A percentile compares a stretch with the other conserved stretches of the same genome.
Conservation (phyloP, 2,113 vertebrate genomes). For the Corythaixoides concolor region DNA sequence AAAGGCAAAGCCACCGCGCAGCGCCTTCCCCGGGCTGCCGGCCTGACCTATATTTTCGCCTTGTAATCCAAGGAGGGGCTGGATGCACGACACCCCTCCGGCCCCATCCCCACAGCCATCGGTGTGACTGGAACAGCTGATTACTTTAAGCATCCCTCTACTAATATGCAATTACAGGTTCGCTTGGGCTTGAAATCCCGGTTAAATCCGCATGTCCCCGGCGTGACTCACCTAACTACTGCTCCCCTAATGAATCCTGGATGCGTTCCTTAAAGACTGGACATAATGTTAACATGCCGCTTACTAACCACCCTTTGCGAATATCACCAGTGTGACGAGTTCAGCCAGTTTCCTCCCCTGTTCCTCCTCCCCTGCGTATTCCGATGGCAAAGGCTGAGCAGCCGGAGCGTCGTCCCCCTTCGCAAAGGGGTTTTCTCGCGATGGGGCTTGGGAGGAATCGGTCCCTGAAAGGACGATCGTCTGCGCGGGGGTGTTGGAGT, state of each 20-base stretch:
- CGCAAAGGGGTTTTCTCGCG: neutral
- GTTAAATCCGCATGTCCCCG: neutral
- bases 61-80: conserved; percentile 32
- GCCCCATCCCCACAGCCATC: neutral
- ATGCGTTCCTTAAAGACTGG: conserved; percentile 37
- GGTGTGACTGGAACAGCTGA: conserved; percentile 31
- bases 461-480: rapidly evolving
- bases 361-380: neutral
- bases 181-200: conserved; percentile 31
- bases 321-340: neutral
- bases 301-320: neutral
- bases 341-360: neutral
- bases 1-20: neutral
- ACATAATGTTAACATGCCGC: neutral
- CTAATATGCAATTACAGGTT: conserved; percentile 42
- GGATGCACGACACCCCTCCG: conserved; percentile 1
- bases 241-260: conserved; percentile 1
- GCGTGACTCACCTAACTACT: conserved; percentile 36
- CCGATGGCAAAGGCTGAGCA: neutral
- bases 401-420: too few species aligned
- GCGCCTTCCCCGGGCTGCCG: neutral
- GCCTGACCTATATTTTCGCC: conserved; percentile 4
- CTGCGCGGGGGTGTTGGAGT: neutral
- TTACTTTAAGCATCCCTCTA: conserved; percentile 11
- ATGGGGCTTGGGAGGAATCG: rapidly evolving